Conservation (phyloP, 2,888 invertebrate genomes). For the Eupeodes latifasciatus region DNA sequence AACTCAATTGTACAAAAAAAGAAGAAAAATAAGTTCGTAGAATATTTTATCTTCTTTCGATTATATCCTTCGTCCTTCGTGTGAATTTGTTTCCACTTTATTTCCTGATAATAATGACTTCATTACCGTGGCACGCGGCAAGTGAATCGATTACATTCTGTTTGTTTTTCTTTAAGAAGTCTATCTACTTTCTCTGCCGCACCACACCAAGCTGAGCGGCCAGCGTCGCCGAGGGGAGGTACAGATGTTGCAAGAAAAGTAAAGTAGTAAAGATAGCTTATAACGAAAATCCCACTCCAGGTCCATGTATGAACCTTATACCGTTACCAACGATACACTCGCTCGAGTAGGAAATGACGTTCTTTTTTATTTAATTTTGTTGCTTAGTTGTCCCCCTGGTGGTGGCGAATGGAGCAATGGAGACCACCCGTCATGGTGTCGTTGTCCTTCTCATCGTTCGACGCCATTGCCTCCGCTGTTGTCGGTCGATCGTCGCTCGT, state of each 20-base stretch:
- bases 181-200: not conserved
- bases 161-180: slow-evolving; percentile 25
- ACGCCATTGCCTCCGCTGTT: too few species aligned
- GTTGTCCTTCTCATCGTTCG: slow-evolving; percentile 12
- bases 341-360: not conserved
- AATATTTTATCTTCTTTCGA: slow-evolving; percentile 60
- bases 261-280: not conserved
- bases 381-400: not conserved
- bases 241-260: not conserved
- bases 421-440: slow-evolving; percentile 10
- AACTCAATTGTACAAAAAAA: slow-evolving; percentile 7
- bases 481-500: too few species aligned
- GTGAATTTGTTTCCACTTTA: slow-evolving; percentile 76
- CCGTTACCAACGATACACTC: too few species aligned
- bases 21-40: not conserved
- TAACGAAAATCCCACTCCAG: not conserved
- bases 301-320: not conserved
- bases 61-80: slow-evolving; percentile 59
- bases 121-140: slow-evolving; percentile 72
- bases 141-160: slow-evolving; percentile 71
- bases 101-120: slow-evolving; percentile 76
- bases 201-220: too few species aligned
- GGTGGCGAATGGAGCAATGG: not conserved
- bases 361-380: not conserved
- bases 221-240: too few species aligned